Base-by-base conservation (phyloP, 1,140 invertebrate species). In the Drosophila nikananu region DNA sequence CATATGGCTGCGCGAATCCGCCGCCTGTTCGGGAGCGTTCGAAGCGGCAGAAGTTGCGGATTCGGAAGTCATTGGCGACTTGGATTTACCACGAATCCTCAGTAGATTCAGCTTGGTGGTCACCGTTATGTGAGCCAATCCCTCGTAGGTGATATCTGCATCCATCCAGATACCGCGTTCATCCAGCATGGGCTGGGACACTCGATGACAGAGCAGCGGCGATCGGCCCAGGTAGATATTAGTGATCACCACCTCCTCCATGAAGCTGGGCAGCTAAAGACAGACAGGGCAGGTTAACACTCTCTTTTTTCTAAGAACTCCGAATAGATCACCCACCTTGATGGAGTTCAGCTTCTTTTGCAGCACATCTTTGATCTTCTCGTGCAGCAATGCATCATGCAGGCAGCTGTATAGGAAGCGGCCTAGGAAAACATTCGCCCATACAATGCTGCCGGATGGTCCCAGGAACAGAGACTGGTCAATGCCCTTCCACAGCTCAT, bases 71-170 rank as follows among this genome's bases (percentile, higher is more conserved):
- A 58, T 64, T 0, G 78, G 64, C 9, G 79, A 66, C 42, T 77
- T 86, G 13, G 80, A 83, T 66, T 71, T 82, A 30, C 68, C 68
- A 23, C 81, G 92, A 32, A 99, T 94, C 91, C 98, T 98, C 95
- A 99, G 96, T 41, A 99, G 94, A 94, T 99, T 99, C 30, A 99
- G 93, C 93, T 99, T 98, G 0, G 98, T 99, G 86, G 98, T 97
- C n/a, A 99, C 95, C 2, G 97, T 98, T 94, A 99, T 97, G 62
- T 96, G 95, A 32, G 98, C 95, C 55, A 96, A 95, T 37, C 99
- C 99, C 80, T 97, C 96, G 93, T 99, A 99, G 12, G 95, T 95
- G 46, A 99, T 93, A 91, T 99, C 97, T 15, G 99, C 94, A 94
- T 99, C 97, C 5, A 99, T 94, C 98, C 98, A 99, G 21, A 99